Evolutionary conservation across 2,888 invertebrate species (phyloP).

Genomic region (Amphipyra berbera): DNA sequence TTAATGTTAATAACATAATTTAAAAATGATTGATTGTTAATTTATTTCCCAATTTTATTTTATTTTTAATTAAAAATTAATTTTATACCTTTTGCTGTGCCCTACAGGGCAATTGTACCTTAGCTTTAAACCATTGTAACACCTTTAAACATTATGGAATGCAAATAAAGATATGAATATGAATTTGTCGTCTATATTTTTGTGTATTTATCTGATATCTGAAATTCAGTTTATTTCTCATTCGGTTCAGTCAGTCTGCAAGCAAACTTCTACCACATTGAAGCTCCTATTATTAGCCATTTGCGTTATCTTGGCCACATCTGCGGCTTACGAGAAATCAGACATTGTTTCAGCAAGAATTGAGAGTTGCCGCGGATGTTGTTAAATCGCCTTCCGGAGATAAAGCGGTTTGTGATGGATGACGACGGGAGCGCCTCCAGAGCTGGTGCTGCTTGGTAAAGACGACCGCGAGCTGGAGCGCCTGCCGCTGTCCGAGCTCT

Average conservation of each 20-base stretch:
- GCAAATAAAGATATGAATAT: too few relatives aligned
- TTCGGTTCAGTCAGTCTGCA: slow-evolving; percentile 7
- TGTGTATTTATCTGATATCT: too few relatives aligned
- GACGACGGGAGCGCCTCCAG: slow-evolving; percentile 92
- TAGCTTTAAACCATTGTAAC: too few relatives aligned
- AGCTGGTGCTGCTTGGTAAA: slow-evolving; percentile 90
- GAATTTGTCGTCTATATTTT: too few relatives aligned
- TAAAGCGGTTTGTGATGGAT: slow-evolving; percentile 91
- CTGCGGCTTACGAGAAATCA: slow-evolving; percentile 69
- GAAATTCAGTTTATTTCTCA: too few relatives aligned
- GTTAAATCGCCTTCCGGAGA: slow-evolving; percentile 91
- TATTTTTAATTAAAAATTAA: too few relatives aligned
- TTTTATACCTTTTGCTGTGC: too few relatives aligned
- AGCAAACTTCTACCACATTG: slow-evolving; percentile 53
- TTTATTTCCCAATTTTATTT: too few relatives aligned
- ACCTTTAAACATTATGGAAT: too few relatives aligned
- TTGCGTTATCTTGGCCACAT: slow-evolving; percentile 61
- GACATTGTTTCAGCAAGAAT: slow-evolving; percentile 83
- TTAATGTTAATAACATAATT: too few relatives aligned
- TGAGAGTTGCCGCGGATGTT: slow-evolving; percentile 92
- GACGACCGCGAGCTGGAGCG: slow-evolving; percentile 91
- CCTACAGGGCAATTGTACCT: too few relatives aligned
- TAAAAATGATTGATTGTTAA: too few relatives aligned
- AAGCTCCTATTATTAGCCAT: slow-evolving; percentile 60
- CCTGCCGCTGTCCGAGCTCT: slow-evolving; percentile 88